A percentile compares a stretch with the other conserved stretches of the same genome.
These are phyloP conservation scores for Protophormia terraenovae DNA, from an alignment of 2,888 invertebrate species.

Conservation along the genomic window DNA sequence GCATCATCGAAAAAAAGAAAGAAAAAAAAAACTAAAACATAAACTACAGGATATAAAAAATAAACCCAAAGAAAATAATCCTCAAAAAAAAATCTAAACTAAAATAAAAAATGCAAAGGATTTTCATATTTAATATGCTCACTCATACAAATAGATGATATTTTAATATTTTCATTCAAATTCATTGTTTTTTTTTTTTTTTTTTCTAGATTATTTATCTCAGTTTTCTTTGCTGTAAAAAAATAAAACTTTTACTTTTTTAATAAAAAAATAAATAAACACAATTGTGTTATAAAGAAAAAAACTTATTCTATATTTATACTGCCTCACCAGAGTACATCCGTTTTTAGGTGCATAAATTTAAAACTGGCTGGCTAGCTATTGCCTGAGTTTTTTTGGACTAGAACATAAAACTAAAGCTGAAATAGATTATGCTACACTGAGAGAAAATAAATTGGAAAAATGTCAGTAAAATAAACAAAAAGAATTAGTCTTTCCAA, in stretches of 20 bases:
- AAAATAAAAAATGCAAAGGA: conserved; percentile 47
- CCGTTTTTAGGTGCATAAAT: conserved; percentile 40
- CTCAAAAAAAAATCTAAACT: conserved; percentile 3
- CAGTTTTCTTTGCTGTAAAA: conserved; percentile 20
- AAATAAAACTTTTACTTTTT: conserved; percentile 40
- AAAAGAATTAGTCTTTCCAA: too few relatives aligned
- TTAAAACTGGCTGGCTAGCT: conserved; percentile 15
- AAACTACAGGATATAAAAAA: conserved; percentile 66
- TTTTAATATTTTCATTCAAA: conserved; percentile 57
- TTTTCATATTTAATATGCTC: conserved; percentile 63
- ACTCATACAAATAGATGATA: conserved; percentile 50
- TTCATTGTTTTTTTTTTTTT: conserved; percentile 36
- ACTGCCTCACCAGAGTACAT: conserved; percentile 57
- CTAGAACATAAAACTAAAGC: background rate
- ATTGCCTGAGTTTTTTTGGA: background rate
- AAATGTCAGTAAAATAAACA: too few relatives aligned
- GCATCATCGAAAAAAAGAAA: too few relatives aligned
- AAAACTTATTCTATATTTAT: conserved; percentile 32
- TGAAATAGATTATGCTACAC: conserved; percentile 7
- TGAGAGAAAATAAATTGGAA: too few relatives aligned
- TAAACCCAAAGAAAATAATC: conserved; percentile 33
- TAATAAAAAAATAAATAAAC: background rate
- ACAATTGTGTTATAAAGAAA: conserved; percentile 29
- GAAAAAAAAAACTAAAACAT: too few relatives aligned
- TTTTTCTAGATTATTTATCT: background rate